These are phyloP conservation scores for Saccopteryx bilineata DNA, from an alignment of 2,113 vertebrate species.

Conservation along the genomic window DNA sequence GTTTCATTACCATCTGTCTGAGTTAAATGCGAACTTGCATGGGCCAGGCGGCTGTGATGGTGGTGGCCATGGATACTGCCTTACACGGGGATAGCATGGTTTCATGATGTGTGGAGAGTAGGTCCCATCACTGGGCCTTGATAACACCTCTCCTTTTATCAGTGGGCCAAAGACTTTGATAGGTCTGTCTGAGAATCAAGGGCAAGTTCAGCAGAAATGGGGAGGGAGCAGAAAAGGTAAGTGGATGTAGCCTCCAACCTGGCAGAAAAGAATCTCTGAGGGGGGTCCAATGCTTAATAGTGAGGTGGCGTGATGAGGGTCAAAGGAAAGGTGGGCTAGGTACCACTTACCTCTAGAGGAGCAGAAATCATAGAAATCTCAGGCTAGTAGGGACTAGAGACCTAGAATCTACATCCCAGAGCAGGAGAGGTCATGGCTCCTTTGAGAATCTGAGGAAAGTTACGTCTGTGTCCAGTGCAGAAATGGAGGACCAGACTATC, in stretches of 20 bases:
- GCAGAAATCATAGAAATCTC: neutral
- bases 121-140: neutral
- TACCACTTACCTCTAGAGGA: neutral
- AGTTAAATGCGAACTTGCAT: too few relatives aligned
- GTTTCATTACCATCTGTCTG: too few relatives aligned
- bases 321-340: neutral
- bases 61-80: too few relatives aligned
- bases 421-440: neutral
- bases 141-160: slow-evolving; percentile 52
- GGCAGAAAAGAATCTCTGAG: neutral
- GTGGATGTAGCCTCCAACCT: neutral
- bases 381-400: neutral
- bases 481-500: neutral
- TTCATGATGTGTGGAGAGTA: neutral
- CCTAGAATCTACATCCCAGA: too few relatives aligned
- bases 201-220: neutral
- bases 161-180: neutral
- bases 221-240: neutral
- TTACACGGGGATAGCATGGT: neutral
- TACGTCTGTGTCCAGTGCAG: neutral
- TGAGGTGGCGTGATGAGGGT: fast-evolving
- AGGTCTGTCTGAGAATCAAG: slow-evolving; percentile 1
- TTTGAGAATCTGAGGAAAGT: neutral
- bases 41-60: too few relatives aligned
- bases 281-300: neutral